Evolutionary conservation across 2,797 vertebrate species (phyloP).

Genomic region (Pangasius mekongensis): DNA sequence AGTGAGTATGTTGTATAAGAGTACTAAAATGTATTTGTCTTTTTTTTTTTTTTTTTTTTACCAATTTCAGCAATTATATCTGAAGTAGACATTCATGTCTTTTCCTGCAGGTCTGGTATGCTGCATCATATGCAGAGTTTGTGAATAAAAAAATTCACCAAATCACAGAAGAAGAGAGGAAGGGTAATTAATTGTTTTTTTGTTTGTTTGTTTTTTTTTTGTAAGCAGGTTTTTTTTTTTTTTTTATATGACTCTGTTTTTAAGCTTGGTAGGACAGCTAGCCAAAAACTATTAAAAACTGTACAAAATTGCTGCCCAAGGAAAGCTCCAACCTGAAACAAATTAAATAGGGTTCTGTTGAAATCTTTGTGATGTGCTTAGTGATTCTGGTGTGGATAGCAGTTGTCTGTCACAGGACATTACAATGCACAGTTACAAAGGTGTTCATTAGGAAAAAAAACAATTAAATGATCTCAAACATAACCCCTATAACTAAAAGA

Average conservation of each 20-base stretch:
- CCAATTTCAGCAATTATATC: not conserved
- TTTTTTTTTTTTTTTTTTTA: not conserved
- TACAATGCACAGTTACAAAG: not conserved
- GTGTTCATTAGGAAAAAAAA: not conserved
- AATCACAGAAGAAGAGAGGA: slow-evolving; percentile 96
- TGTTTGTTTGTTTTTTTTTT: not conserved
- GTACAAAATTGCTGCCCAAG: not conserved
- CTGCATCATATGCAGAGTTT: slow-evolving; percentile 94
- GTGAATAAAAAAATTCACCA: slow-evolving; percentile 94
- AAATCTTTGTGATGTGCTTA: not conserved
- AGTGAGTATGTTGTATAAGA: not conserved
- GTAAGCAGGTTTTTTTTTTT: not conserved
- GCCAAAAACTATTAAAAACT: not conserved
- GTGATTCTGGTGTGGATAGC: not conserved
- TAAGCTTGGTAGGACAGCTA: not conserved
- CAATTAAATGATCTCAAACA: not conserved
- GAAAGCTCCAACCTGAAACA: not conserved
- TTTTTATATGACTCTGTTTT: not conserved
- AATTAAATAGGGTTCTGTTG: not conserved
- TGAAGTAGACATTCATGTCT: not conserved
- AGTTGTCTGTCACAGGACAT: not conserved
- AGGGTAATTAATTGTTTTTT: slow-evolving; percentile 75
- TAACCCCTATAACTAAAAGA: not conserved
- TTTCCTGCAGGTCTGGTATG: slow-evolving; percentile 90
- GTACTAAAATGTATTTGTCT: not conserved